Evolutionary conservation across 35 echinoderm and acorn worm genomes (phyloP), one percentile per base, ranked within the genome.

Genomic region (Eucidaris tribuloides): DNA sequence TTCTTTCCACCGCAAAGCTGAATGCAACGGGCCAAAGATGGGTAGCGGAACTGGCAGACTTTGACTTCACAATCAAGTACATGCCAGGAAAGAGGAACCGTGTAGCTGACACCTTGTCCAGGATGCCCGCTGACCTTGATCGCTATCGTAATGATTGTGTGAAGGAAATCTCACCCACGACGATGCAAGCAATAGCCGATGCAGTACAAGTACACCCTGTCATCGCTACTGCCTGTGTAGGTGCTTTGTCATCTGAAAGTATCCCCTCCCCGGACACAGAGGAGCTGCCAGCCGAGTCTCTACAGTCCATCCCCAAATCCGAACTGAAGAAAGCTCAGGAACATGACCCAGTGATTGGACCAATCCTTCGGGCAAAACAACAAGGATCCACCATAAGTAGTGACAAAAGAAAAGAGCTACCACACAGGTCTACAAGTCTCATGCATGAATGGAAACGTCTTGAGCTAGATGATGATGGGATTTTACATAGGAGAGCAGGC

Each of bases 361-460:
- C 29, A 59, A 25, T 81, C 13, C 29, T 81, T 19, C 6, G 4
- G 20, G 45, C 17, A 30, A 62, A 61, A 3, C 9, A 33, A 37
- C 45, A 82, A 29, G 80, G 80, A 3, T 1, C 13, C 17, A 31
- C 29, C 15, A 48, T 56, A 4, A 66, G 49, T 62, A 20, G 50
- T 33, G 14, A 23, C 3, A 46, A 63, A 34, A 24, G 80, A 22
- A 34, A 15, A 4, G 24, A 63, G 15, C 29, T 39, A 38, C 3
- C 3, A 7, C 32, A 48, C 31, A 27, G 28, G 32, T 52, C 80
- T 13, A 59, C 32, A 71, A 13, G 41, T 1, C 27, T 92, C 0
- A 54, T 92, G 78, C 65, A 77, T 46, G 76, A 92, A 31, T 87
- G 90, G 84, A 81, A 71, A 23, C 40, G 45, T 24, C 34, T 88